A percentile compares a stretch with the other conserved stretches of the same genome.
Evolutionary conservation across 2,113 vertebrate species (phyloP).

Genomic region (Spermophilus dauricus): DNA sequence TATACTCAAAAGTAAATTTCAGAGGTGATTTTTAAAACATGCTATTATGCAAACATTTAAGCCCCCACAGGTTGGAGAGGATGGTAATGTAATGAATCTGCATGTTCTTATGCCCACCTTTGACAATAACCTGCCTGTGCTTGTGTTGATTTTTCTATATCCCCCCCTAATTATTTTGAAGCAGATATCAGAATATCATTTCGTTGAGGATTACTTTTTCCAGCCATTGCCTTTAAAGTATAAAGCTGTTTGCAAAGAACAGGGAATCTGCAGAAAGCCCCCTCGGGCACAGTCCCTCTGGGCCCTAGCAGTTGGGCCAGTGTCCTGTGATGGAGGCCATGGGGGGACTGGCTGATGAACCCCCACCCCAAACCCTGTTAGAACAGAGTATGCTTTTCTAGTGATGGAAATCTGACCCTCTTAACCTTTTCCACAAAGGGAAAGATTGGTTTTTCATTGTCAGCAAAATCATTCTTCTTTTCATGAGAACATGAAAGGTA

Average conservation of each 20-base stretch:
- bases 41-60: neutral
- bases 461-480: constrained; percentile 22
- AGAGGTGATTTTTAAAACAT: neutral
- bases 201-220: neutral
- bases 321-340: neutral
- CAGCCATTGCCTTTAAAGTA: neutral
- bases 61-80: neutral
- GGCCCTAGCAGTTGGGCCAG: neutral
- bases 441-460: neutral
- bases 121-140: neutral
- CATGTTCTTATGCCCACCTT: neutral
- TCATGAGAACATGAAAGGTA: neutral
- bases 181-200: neutral
- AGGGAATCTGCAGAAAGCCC: neutral
- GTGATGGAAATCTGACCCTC: neutral
- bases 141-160: neutral
- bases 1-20: neutral
- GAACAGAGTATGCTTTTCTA: constrained; percentile 60
- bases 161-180: neutral
- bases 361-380: neutral
- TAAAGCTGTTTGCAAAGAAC: neutral
- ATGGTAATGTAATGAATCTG: neutral
- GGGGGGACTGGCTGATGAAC: neutral
- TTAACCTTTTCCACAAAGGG: constrained; percentile 21
- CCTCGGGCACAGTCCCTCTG: neutral